phyloP scores from a whole-genome alignment of 2,113 vertebrate genomes.

The Oncorhynchus clarkii region DNA sequence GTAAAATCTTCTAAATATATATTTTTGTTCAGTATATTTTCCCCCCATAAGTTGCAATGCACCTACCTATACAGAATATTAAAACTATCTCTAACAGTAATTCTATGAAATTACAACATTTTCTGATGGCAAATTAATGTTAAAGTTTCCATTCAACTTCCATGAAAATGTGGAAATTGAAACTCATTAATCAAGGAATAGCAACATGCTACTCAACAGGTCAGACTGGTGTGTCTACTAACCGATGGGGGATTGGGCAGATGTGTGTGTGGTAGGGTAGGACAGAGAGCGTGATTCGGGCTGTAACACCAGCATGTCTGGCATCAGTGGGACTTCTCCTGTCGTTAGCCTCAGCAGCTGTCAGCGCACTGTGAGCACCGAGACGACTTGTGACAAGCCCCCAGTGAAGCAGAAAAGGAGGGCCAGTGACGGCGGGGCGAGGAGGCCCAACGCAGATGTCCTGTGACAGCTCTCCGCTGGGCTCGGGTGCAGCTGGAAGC shows the following conservation, averaged over 20 bases:
- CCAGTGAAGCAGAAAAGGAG: constrained; percentile 70
- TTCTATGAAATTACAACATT: neutral
- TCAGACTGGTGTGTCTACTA: neutral
- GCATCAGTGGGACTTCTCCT: constrained; percentile 36
- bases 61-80: too few species aligned
- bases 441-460: constrained; percentile 63
- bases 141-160: too few species aligned
- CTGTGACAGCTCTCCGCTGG: constrained; percentile 72
- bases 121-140: neutral
- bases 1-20: too few species aligned
- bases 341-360: constrained; percentile 53
- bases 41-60: too few species aligned
- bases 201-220: neutral
- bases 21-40: too few species aligned
- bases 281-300: constrained; percentile 31
- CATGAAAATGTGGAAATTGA: too few species aligned
- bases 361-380: constrained; percentile 53
- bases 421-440: constrained; percentile 38
- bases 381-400: constrained; percentile 71
- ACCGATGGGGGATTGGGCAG: neutral
- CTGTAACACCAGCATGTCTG: constrained; percentile 21
- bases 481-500: constrained; percentile 71
- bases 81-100: too few species aligned
- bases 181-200: too few species aligned
- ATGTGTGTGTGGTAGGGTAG: neutral